phyloP scores from a whole-genome alignment of 2,113 vertebrate species.

The Rhodinocichla rosea region DNA sequence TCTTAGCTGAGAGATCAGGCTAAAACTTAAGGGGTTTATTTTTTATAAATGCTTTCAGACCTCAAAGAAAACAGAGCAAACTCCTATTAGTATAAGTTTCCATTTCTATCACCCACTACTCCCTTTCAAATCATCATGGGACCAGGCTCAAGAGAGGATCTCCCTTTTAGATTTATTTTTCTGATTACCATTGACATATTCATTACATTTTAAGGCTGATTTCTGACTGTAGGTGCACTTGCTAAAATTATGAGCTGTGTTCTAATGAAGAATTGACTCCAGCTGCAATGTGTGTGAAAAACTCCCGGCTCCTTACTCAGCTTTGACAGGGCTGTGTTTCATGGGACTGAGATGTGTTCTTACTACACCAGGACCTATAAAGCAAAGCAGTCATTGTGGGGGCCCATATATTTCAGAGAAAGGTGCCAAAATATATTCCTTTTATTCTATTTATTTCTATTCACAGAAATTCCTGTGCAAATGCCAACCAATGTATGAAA shows the following conservation, averaged over 20 bases:
- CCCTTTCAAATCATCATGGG: background rate
- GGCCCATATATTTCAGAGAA: background rate
- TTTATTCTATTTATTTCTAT: background rate
- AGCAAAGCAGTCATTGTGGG: background rate
- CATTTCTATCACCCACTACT: background rate
- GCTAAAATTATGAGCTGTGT: background rate
- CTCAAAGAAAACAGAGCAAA: background rate
- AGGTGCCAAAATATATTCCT: slow-evolving; percentile 20
- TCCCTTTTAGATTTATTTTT: background rate
- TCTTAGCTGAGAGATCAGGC: background rate
- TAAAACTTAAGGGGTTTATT: background rate
- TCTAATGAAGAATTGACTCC: slow-evolving; percentile 19
- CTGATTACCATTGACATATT: background rate
- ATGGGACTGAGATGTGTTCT: background rate
- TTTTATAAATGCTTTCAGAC: background rate
- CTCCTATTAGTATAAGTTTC: background rate
- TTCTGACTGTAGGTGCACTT: background rate
- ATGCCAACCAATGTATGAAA: background rate
- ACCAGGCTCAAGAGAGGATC: background rate
- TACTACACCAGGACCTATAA: background rate
- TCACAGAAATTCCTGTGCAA: background rate
- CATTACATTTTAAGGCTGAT: background rate
- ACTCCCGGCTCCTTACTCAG: background rate
- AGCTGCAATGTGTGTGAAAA: background rate
- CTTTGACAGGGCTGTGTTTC: slow-evolving; percentile 26